Evolutionary conservation across 2,113 vertebrate species (phyloP).

Genomic region (Pseudolaguvia tuberculata): DNA sequence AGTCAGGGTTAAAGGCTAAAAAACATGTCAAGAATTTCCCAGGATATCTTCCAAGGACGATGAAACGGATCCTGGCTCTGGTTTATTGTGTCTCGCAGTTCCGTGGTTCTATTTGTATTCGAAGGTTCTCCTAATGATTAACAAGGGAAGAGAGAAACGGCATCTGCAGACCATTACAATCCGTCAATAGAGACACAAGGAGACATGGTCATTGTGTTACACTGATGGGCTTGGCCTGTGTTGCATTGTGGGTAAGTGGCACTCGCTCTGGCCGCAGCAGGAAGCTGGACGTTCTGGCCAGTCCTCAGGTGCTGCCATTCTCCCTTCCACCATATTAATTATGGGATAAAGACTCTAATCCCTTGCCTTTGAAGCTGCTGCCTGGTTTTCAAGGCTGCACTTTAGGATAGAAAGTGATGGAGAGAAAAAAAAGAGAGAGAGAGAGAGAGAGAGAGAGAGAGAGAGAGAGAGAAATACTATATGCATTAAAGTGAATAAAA

Average conservation of each 20-base stretch:
- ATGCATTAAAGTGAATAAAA: constrained; percentile 33
- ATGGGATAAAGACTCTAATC: constrained; percentile 93
- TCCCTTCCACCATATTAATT: constrained; percentile 94
- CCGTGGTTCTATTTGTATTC: constrained; percentile 49
- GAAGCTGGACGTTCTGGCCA: constrained; percentile 75
- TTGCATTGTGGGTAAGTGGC: constrained; percentile 74
- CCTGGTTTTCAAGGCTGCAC: constrained; percentile 85
- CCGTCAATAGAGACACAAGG: constrained; percentile 60
- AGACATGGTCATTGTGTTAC: constrained; percentile 61
- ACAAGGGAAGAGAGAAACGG: constrained; percentile 9
- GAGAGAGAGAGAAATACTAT: constrained; percentile 3
- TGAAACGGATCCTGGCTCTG: constrained; percentile 34
- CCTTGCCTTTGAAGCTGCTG: constrained; percentile 87
- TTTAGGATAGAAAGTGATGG: constrained; percentile 75
- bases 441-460: constrained; percentile 49
- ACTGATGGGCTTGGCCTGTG: constrained; percentile 59
- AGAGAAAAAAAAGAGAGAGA: neutral
- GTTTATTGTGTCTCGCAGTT: constrained; percentile 50
- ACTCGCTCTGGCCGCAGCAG: constrained; percentile 74
- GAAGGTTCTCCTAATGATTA: constrained; percentile 14
- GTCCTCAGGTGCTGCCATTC: constrained; percentile 84
- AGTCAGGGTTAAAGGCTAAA: constrained; percentile 71
- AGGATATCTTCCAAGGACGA: constrained; percentile 67
- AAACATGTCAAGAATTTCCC: constrained; percentile 71
- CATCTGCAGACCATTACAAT: constrained; percentile 52